Percentiles rank a stretch among this genome's conserved stretches.
Conservation (phyloP, 2,113 vertebrate species). For the Osmerus eperlanus region DNA sequence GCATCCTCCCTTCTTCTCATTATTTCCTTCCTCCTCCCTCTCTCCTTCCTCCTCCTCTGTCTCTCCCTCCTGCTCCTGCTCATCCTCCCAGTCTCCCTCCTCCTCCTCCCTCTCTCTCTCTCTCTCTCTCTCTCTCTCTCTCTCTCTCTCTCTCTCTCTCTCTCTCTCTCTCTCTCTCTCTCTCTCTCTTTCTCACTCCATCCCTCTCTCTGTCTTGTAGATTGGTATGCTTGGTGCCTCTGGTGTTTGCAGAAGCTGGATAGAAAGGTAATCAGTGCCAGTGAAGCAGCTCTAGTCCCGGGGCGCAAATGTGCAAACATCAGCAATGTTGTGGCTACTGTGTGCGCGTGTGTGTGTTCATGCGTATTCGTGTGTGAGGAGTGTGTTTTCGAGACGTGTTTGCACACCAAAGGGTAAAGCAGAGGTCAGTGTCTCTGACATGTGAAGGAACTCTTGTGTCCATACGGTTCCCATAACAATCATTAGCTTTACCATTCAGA, state of each 20-base stretch:
- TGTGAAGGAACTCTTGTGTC: not conserved
- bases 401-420: constrained; percentile 43
- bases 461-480: not conserved
- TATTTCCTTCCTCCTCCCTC: not conserved
- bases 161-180: not conserved
- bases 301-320: constrained; percentile 70
- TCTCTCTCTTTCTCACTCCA: not conserved
- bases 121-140: no score
- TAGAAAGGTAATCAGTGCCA: constrained; percentile 68
- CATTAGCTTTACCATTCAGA: not conserved
- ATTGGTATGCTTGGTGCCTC: constrained; percentile 66
- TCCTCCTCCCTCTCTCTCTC: no score
- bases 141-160: no score
- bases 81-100: not conserved
- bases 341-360: not conserved
- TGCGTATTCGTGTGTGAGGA: constrained; percentile 4
- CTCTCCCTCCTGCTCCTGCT: not conserved
- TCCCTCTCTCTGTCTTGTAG: constrained; percentile 21
- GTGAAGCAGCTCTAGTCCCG: constrained; percentile 66
- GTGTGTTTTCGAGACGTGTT: constrained; percentile 10
- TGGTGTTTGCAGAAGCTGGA: constrained; percentile 55
- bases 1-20: not conserved
- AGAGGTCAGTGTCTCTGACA: constrained; percentile 48
- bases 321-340: constrained; percentile 50
- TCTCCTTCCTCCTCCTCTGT: not conserved